These are phyloP conservation scores for Sorex maritimensis DNA, from an alignment of 2,797 vertebrate genomes.

Conservation along the genomic window DNA sequence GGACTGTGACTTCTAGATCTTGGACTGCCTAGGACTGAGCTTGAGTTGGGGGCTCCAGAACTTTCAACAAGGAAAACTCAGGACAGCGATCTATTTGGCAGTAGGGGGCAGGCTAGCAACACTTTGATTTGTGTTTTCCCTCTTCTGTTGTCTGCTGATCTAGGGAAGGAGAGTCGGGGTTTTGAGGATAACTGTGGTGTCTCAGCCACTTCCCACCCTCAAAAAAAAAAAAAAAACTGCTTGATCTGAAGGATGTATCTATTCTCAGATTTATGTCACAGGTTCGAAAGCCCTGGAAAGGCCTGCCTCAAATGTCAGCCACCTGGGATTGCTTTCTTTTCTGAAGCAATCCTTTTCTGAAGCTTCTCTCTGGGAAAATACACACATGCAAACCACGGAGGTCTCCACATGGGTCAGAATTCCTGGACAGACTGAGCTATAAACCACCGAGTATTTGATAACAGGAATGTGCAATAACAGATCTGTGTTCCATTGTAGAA, in stretches of 20 bases:
- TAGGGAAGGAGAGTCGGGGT: neutral
- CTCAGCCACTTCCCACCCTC: neutral
- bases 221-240: neutral
- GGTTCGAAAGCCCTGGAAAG: neutral
- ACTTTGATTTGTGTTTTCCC: neutral
- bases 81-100: neutral
- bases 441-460: neutral
- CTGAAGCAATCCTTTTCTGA: conserved; percentile 57
- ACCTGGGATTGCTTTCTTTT: conserved; percentile 21
- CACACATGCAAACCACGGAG: neutral
- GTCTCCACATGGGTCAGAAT: conserved; percentile 5
- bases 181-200: neutral
- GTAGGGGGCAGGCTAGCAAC: neutral
- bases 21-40: neutral
- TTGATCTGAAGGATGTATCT: neutral
- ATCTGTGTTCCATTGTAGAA: conserved; percentile 15
- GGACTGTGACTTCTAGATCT: too few species aligned
- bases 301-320: neutral
- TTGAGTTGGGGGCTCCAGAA: neutral
- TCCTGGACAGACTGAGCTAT: conserved; percentile 52
- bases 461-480: neutral
- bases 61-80: neutral
- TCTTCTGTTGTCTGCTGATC: neutral
- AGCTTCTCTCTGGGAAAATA: conserved; percentile 19
- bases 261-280: neutral